Evolutionary conservation across 2,113 vertebrate species (phyloP).

Genomic region (Nesogale talazaci): DNA sequence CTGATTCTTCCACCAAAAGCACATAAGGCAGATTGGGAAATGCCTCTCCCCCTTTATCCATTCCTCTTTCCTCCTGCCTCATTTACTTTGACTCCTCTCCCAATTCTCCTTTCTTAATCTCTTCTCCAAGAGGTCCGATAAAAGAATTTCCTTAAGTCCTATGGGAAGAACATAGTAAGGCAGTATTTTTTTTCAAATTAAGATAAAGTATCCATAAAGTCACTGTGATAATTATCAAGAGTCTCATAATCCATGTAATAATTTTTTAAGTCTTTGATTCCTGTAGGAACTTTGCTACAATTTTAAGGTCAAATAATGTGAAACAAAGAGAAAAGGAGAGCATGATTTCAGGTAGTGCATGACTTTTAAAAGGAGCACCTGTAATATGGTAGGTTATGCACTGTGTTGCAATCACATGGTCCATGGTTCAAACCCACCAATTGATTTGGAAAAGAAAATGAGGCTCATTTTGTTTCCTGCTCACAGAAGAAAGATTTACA

Average conservation of each 20-base stretch:
- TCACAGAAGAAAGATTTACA: too few relatives aligned
- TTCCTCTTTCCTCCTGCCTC: rapidly evolving
- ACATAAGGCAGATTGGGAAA: neutral
- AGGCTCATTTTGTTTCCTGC: too few relatives aligned
- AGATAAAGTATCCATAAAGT: neutral
- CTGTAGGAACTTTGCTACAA: neutral
- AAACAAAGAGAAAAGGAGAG: neutral
- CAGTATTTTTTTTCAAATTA: conserved; percentile 1
- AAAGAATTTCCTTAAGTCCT: neutral
- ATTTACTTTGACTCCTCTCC: neutral
- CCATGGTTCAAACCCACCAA: too few relatives aligned
- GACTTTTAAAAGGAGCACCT: too few relatives aligned
- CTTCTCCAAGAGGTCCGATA: neutral
- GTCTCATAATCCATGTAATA: neutral
- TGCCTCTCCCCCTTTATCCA: too few relatives aligned
- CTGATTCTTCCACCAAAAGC: neutral
- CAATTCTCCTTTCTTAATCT: neutral
- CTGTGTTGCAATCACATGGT: too few relatives aligned
- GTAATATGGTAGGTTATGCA: too few relatives aligned
- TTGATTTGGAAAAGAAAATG: too few relatives aligned
- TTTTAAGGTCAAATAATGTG: neutral
- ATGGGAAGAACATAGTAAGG: neutral
- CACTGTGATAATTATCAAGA: neutral
- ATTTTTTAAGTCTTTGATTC: conserved; percentile 10
- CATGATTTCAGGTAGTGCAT: neutral